phyloP scores from a whole-genome alignment of 1,140 invertebrate genomes.

The Pantala flavescens region DNA sequence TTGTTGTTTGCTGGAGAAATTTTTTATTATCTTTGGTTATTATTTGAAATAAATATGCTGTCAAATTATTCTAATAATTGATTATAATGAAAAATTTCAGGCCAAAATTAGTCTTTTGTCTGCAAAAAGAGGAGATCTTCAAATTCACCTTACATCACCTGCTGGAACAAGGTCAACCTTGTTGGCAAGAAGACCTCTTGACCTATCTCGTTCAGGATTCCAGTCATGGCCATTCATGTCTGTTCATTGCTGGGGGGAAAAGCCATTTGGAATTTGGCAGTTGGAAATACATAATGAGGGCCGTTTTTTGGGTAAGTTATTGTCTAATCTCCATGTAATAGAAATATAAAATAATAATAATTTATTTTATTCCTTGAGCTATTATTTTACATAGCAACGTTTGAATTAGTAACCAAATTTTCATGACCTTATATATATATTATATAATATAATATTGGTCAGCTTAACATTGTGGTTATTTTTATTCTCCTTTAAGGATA shows the following conservation, averaged over 20 bases:
- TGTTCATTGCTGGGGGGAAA: constrained; percentile 94
- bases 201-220: constrained; percentile 77
- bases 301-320: constrained; percentile 61
- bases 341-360: neutral
- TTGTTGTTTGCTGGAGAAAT: too few species aligned
- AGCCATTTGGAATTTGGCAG: constrained; percentile 81
- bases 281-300: constrained; percentile 91
- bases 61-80: too few species aligned
- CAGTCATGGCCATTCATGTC: constrained; percentile 91
- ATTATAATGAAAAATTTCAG: too few species aligned
- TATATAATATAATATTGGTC: too few species aligned
- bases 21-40: too few species aligned
- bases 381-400: neutral
- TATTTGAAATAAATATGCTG: too few species aligned
- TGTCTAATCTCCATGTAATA: neutral
- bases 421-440: neutral
- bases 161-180: constrained; percentile 76
- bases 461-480: too few species aligned
- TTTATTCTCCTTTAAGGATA: too few species aligned
- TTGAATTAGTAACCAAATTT: neutral
- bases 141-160: constrained; percentile 79
- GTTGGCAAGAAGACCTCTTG: constrained; percentile 73
- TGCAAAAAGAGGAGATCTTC: constrained; percentile 75
- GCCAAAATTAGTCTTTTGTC: constrained; percentile 71
- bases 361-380: neutral